Evolutionary conservation across 2,797 vertebrate genomes (phyloP), one percentile per base, ranked within the genome.

Genomic region (Clamator glandarius): DNA sequence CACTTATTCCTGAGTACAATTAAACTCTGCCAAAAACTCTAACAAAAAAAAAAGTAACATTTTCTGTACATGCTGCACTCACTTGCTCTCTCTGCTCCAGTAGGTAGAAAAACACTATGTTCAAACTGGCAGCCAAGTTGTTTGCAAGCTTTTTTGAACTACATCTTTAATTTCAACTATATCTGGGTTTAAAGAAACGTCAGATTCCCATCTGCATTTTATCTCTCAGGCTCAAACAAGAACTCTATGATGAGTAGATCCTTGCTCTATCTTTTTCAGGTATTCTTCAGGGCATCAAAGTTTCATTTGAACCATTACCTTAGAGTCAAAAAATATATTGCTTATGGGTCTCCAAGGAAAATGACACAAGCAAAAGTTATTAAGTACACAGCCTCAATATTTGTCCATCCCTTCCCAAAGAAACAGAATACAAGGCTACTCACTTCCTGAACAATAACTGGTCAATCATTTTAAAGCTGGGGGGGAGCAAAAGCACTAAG

Each of bases 351-450:
- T 82, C 93, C 68, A 41, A 91, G 92, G 89, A 82, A 70, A 77
- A 69, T n/a, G 77, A 70, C 80, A 88, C 76, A 89, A 92, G 87
- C 69, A 51, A 42, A 95, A 85, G 73, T 94, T 95, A 95, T 94
- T 96, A 93, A 96, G 92, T 94, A 94, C 92, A 94, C 76, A 73
- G 94, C 59, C 79, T 91, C 87, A 61, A 69, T 91, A 87, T 94
- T 94, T 96, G 95, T 91, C 83, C 72, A 33, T 31, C 17, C 67
- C 75, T 89, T 95, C 63, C 77, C 91, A 87, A 91, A 82, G 91
- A 44, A 67, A 2, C 81, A 48, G 1, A 7, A 86, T 73, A 91
- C 77, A 82, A 90, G 67, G 89, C 80, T 48, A 36, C 85, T 90
- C 28, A 2, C 74, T 79, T 92, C 74, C 83, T 50, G 50, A 74